These are phyloP conservation scores for Amblyopsis hoosieri DNA, from an alignment of 2,797 vertebrate genomes.

Conservation along the genomic window DNA sequence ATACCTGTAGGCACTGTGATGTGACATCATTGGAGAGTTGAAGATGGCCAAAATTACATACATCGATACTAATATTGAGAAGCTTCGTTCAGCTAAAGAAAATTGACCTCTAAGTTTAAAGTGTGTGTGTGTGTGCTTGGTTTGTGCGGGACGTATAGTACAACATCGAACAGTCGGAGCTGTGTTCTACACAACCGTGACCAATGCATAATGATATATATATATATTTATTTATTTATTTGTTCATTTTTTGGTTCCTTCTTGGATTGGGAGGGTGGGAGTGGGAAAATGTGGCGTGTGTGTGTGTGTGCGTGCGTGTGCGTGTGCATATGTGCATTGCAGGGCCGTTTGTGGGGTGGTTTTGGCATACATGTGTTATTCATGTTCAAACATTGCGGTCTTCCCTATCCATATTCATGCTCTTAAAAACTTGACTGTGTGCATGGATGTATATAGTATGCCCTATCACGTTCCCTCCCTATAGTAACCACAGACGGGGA, in stretches of 20 bases:
- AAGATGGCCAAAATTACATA: conserved; percentile 7
- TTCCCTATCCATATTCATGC: conserved; percentile 77
- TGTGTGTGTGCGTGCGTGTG: conserved; percentile 43
- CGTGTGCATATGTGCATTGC: conserved; percentile 48
- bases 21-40: conserved; percentile 54
- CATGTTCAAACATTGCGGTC: conserved; percentile 80
- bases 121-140: conserved; percentile 14
- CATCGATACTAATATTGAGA: conserved; percentile 54
- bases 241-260: conserved; percentile 45
- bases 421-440: conserved; percentile 67
- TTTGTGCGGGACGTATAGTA: conserved; percentile 41
- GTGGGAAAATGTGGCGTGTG: conserved; percentile 29
- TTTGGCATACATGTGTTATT: conserved; percentile 78
- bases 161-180: conserved; percentile 61
- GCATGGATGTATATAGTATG: conserved; percentile 60
- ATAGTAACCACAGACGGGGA: conserved; percentile 64
- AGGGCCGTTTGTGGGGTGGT: conserved; percentile 67
- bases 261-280: conserved; percentile 17
- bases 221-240: conserved; percentile 56
- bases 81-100: conserved; percentile 41
- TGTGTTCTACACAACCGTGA: conserved; percentile 70
- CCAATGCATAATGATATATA: conserved; percentile 74
- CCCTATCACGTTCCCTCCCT: conserved; percentile 67
- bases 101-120: conserved; percentile 44
- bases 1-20: conserved; percentile 25